phyloP scores from a whole-genome alignment of 2,888 invertebrate species.

The Folsomia candida region DNA sequence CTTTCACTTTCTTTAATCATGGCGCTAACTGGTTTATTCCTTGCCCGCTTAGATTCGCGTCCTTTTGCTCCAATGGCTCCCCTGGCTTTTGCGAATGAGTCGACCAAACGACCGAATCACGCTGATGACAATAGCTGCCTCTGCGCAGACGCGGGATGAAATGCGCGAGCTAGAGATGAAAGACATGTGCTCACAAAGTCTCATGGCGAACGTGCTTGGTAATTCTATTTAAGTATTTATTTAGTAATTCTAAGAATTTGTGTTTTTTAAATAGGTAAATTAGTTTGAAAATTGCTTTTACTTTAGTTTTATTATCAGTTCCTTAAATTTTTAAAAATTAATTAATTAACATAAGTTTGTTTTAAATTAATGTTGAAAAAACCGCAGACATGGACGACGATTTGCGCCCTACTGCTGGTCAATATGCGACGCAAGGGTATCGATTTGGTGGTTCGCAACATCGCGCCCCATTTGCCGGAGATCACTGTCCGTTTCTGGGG shows the following conservation, averaged over 20 bases:
- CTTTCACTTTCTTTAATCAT: too few species aligned
- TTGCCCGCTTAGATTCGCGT: conserved; percentile 86
- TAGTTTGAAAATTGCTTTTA: too few species aligned
- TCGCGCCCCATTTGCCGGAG: conserved; percentile 64
- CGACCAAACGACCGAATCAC: conserved; percentile 62
- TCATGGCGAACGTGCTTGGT: conserved; percentile 86
- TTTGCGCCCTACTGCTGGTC: conserved; percentile 75
- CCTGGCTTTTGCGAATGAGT: conserved; percentile 93
- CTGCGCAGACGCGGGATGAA: conserved; percentile 58
- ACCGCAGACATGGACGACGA: conserved; percentile 90
- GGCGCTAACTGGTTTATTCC: too few species aligned
- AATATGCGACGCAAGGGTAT: conserved; percentile 56
- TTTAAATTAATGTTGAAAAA: too few species aligned
- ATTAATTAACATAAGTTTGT: too few species aligned
- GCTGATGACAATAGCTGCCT: conserved; percentile 50
- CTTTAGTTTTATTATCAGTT: neutral
- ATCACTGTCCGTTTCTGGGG: conserved; percentile 67
- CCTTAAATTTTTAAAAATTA: too few species aligned
- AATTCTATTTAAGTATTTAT: too few species aligned
- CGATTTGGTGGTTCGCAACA: conserved; percentile 62
- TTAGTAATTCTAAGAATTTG: too few species aligned
- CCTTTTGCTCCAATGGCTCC: conserved; percentile 95
- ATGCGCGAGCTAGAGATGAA: conserved; percentile 82
- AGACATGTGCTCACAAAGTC: conserved; percentile 88
- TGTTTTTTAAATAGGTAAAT: too few species aligned